Evolutionary conservation across 2,113 vertebrate genomes (phyloP).

Genomic region (Ceyx cyanopectus): DNA sequence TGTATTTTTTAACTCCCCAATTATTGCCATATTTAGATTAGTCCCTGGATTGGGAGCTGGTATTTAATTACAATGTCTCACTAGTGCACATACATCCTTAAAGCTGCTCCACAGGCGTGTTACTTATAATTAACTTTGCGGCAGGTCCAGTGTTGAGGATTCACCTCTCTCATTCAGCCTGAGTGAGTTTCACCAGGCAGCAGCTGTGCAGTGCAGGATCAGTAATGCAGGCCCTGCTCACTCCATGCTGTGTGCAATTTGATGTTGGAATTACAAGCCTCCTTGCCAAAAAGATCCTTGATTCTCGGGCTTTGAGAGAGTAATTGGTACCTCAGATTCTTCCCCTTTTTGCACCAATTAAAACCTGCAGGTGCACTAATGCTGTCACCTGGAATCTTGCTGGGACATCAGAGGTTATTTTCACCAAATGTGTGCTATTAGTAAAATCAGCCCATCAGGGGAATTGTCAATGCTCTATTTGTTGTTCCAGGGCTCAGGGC

Average conservation of each 20-base stretch:
- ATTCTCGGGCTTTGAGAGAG: not conserved
- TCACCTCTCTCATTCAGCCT: not conserved
- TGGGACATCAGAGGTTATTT: not conserved
- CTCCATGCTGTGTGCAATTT: slow-evolving; percentile 20
- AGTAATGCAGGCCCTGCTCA: slow-evolving; percentile 34
- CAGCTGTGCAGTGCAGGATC: not conserved
- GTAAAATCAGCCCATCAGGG: not conserved
- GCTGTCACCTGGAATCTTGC: slow-evolving; percentile 31
- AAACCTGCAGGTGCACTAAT: slow-evolving; percentile 50
- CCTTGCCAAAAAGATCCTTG: not conserved
- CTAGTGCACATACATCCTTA: not conserved
- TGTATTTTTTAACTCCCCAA: not conserved
- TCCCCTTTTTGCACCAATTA: slow-evolving; percentile 52
- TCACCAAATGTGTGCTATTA: not conserved
- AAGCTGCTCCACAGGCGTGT: not conserved
- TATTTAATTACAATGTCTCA: slow-evolving; percentile 22
- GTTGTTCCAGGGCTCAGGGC: not conserved
- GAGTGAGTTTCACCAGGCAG: not conserved
- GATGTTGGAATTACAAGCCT: slow-evolving; percentile 28
- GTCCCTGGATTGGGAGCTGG: not conserved
- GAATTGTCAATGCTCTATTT: not conserved
- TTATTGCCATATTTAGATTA: slow-evolving; percentile 7
- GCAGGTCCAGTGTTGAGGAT: slow-evolving; percentile 7
- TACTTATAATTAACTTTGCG: slow-evolving; percentile 34
- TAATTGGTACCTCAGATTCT: slow-evolving; percentile 30